These are phyloP conservation scores for Zoroaster sp. DNA, from an alignment of 53 echinoderm and acorn worm genomes.

Conservation along the genomic window DNA sequence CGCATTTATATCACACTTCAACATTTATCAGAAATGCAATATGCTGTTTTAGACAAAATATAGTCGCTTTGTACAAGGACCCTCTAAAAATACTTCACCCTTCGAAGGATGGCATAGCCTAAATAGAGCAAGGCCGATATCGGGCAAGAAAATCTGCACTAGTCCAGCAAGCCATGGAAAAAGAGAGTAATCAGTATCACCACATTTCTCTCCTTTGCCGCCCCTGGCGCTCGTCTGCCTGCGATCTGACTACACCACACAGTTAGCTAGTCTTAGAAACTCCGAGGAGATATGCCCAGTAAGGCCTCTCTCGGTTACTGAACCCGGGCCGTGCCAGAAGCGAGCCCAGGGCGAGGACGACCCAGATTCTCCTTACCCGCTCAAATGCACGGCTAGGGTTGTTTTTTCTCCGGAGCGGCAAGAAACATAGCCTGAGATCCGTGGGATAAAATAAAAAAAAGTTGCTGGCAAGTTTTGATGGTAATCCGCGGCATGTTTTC, in stretches of 20 bases:
- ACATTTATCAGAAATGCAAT: neutral
- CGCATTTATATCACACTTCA: neutral
- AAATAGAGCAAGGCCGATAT: constrained; percentile 43
- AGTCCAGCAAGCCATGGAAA: constrained; percentile 46
- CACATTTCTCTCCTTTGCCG: constrained; percentile 42
- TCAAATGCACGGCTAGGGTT: constrained; percentile 50
- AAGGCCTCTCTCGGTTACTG: constrained; percentile 70
- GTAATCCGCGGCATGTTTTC: constrained; percentile 60
- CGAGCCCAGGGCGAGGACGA: constrained; percentile 53
- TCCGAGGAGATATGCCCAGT: constrained; percentile 50
- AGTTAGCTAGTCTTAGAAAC: constrained; percentile 10
- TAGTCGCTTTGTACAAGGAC: neutral
- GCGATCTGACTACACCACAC: constrained; percentile 8
- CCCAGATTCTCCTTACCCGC: constrained; percentile 59
- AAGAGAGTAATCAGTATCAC: constrained; percentile 58
- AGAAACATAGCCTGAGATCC: constrained; percentile 61
- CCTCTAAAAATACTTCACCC: constrained; percentile 22
- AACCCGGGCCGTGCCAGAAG: constrained; percentile 58
- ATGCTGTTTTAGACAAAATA: neutral
- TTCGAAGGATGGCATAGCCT: constrained; percentile 21
- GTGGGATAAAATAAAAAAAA: constrained; percentile 55
- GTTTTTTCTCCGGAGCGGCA: constrained; percentile 47
- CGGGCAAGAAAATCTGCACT: constrained; percentile 50
- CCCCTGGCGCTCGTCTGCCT: constrained; percentile 29
- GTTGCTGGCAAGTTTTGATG: constrained; percentile 57